Base-by-base conservation (phyloP, 1,140 invertebrate species). In the Procambarus clarkii region DNA sequence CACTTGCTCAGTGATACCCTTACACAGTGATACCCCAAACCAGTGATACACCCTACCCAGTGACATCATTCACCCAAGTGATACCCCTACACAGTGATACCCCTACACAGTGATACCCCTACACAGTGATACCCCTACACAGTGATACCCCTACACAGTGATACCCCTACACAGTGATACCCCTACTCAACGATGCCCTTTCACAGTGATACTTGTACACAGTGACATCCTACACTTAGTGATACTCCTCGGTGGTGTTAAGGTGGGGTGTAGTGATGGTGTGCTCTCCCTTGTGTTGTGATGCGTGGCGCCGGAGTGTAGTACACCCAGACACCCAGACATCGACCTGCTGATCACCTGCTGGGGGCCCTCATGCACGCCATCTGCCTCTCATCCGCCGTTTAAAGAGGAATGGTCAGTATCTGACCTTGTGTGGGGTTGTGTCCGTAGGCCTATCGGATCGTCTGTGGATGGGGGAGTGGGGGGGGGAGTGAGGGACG, bases 371-470 rank as follows among this genome's bases (percentile, higher is more conserved):
- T 69, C 11, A 69, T 69, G 64, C 69, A 3, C 34, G 69, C 15
- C 5, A 24, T 9, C n/a, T 74, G n/a, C 24, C 79, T n/a, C 18
- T 24, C 54, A 11, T 45, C 24, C 54, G 13, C 3, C 79, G 48
- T 54, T 50, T 48, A 81, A 50, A 69, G 69, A 74, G 83, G 83
- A 85, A 85, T 85, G 83, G 83, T 85, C 48, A 85, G 83, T 85
- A n/a, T 9, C 11, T 9, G 3, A 64, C 50, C 50, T 21, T 18
- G 60, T 64, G 60, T 64, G 15, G 34, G 34, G 34, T 34, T 1
- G 34, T 34, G 34, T 34, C 34, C 0, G 34, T 34, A 34, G 34
- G 34, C 34, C 34, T 34, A 34, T 34, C 34, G 34, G 34, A 34
- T 2, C 50, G 8, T 54, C 50, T 0, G 13, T 54, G 50, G 50